These are phyloP conservation scores for Apamea monoglypha DNA, from an alignment of 2,888 invertebrate species.

Conservation along the genomic window DNA sequence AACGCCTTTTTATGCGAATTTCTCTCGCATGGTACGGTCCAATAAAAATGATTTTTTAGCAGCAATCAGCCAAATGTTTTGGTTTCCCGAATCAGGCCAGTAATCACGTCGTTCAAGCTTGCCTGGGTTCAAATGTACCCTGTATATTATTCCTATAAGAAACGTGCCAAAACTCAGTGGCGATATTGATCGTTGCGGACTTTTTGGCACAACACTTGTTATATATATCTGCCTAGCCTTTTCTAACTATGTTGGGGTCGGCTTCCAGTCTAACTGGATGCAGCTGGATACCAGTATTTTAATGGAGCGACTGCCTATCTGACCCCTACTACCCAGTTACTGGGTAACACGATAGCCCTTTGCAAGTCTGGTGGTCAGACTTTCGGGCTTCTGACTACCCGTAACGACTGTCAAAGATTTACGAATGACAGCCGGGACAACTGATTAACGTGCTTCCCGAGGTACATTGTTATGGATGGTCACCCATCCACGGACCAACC, in stretches of 20 bases:
- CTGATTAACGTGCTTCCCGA: neutral
- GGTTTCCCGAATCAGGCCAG: conserved; percentile 44
- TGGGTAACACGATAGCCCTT: no score
- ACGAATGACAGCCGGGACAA: neutral
- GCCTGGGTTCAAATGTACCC: conserved; percentile 44
- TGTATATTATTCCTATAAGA: conserved; percentile 54
- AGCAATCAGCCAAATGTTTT: conserved; percentile 43
- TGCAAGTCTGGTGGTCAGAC: neutral
- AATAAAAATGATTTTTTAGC: conserved; percentile 47
- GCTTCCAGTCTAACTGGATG: neutral
- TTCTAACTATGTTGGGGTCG: neutral
- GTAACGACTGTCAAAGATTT: neutral
- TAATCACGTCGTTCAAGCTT: conserved; percentile 47
- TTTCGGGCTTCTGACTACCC: neutral
- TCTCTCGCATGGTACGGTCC: conserved; percentile 1
- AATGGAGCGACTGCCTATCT: neutral
- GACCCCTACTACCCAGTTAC: neutral
- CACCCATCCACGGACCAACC: neutral
- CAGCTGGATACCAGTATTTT: neutral
- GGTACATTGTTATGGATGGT: neutral
- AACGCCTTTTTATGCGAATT: conserved; percentile 25
- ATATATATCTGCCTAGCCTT: neutral
- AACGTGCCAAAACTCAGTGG: conserved; percentile 57
- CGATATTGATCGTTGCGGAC: conserved; percentile 60
- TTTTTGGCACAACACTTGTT: conserved; percentile 56